Evolutionary conservation across 2,888 invertebrate genomes (phyloP), one percentile per base, ranked within the genome.

Genomic region (Agrypnus murinus): DNA sequence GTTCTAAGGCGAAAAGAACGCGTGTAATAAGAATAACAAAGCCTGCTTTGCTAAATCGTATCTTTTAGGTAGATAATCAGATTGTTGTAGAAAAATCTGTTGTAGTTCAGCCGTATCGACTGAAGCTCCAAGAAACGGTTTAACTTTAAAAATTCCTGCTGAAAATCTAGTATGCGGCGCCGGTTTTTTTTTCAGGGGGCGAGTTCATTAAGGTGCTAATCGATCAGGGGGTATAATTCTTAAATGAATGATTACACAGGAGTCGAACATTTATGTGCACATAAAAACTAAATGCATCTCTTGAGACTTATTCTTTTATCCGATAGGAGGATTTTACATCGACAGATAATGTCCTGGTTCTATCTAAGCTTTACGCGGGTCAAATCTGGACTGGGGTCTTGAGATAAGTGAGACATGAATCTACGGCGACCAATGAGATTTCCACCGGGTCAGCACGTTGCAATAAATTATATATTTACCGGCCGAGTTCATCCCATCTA

Each of bases 381-480:
- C 71, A 75, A 77, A 78, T 79, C 78, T 76, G 75, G 71, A 72
- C 76, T 72, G 76, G 74, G 71, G 72, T 65, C 71, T 72, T 73
- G 69, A 78, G 81, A 81, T 81, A 82, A 81, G 80, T 81, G 79
- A 81, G 81, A 81, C 81, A 81, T 81, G 81, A 81, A 80, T 79
- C 78, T 77, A 75, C 76, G 76, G 74, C 76, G 75, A 77, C 81
- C 80, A 79, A 81, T 81, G 81, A 80, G 81, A 80, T 81, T 81
- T 79, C 78, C 76, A 78, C 75, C 77, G 78, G 81, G 81, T 79
- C 80, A 78, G 78, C 77, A 76, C 78, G 77, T 79, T 72, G 78
- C 80, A 77, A 80, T 83, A 83, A 83, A 83, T 83, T 83, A 81
- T 81, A 82, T 82, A 83, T 83, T 82, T 81, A 81, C 82, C 81